Evolutionary conservation across 2,113 vertebrate species (phyloP).

Genomic region (Hyla sarda): DNA sequence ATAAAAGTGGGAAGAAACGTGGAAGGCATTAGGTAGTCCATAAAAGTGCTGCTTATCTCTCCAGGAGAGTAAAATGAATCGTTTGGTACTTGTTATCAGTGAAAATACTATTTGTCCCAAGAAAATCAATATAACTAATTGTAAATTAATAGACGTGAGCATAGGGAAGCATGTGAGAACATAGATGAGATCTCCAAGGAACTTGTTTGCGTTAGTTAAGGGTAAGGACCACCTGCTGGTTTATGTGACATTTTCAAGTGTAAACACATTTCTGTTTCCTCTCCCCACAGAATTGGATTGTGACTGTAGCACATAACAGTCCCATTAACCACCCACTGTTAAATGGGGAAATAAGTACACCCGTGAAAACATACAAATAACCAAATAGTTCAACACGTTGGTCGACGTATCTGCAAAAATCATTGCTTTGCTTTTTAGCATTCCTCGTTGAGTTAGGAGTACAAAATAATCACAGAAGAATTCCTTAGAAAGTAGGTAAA

Average conservation of each 20-base stretch:
- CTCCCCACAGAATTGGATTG: conserved; percentile 71
- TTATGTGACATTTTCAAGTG: conserved; percentile 77
- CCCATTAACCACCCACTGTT: conserved; percentile 82
- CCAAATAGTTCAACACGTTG: conserved; percentile 70
- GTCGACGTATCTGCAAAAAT: conserved; percentile 65
- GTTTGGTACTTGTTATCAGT: conserved; percentile 70
- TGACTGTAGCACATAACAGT: conserved; percentile 71
- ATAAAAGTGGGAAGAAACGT: background rate
- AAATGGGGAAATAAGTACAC: conserved; percentile 76
- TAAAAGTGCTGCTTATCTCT: conserved; percentile 69
- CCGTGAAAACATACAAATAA: conserved; percentile 73
- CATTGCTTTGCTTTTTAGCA: background rate
- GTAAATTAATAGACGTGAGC: conserved; percentile 76
- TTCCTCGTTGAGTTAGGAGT: background rate
- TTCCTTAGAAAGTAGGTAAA: background rate
- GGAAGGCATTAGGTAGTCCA: conserved; percentile 2
- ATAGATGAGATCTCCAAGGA: conserved; percentile 70
- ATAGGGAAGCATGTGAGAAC: conserved; percentile 69
- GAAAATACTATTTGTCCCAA: conserved; percentile 70
- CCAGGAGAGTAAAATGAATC: conserved; percentile 69
- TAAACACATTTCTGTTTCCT: conserved; percentile 80
- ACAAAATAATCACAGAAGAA: background rate
- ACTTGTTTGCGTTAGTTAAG: conserved; percentile 64
- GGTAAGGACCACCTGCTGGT: conserved; percentile 73
- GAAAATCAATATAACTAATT: conserved; percentile 79